A percentile compares a stretch with the other conserved stretches of the same genome.
Evolutionary conservation across 2,113 vertebrate genomes (phyloP).

Genomic region (Plectropomus leopardus): DNA sequence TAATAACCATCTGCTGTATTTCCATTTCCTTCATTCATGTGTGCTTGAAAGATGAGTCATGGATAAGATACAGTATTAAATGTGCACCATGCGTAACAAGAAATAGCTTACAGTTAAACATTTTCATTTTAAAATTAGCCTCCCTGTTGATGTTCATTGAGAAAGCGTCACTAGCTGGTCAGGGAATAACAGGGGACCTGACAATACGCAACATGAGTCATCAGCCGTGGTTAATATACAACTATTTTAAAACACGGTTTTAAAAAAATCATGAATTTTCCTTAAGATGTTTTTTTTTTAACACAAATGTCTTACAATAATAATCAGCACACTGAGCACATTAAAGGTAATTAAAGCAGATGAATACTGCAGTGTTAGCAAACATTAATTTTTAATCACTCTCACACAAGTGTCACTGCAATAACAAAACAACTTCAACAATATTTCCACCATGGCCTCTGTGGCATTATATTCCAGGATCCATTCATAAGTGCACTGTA

Average conservation of each 20-base stretch:
- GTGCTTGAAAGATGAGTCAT: background rate
- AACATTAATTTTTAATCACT: background rate
- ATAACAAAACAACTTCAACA: conserved; percentile 14
- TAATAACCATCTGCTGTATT: background rate
- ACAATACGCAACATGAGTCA: conserved; percentile 55
- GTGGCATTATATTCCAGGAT: conserved; percentile 17
- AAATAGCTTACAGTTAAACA: conserved; percentile 12
- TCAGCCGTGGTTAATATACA: conserved; percentile 45
- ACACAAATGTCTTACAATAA: background rate
- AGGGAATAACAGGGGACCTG: conserved; percentile 44
- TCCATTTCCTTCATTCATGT: background rate
- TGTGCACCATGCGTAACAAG: background rate
- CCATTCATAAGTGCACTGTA: conserved; percentile 23
- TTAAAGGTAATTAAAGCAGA: background rate
- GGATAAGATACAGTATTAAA: background rate
- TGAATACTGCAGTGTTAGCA: conserved; percentile 23
- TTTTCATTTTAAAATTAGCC: conserved; percentile 1
- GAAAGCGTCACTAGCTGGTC: conserved; percentile 41
- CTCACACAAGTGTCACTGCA: background rate
- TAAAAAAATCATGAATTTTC: background rate
- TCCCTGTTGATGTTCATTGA: conserved; percentile 38
- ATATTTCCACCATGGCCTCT: background rate
- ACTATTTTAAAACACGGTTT: background rate
- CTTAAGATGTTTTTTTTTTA: background rate
- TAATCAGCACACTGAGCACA: background rate